Conservation (phyloP, 2,113 vertebrate genomes). For the Clarias magur region DNA sequence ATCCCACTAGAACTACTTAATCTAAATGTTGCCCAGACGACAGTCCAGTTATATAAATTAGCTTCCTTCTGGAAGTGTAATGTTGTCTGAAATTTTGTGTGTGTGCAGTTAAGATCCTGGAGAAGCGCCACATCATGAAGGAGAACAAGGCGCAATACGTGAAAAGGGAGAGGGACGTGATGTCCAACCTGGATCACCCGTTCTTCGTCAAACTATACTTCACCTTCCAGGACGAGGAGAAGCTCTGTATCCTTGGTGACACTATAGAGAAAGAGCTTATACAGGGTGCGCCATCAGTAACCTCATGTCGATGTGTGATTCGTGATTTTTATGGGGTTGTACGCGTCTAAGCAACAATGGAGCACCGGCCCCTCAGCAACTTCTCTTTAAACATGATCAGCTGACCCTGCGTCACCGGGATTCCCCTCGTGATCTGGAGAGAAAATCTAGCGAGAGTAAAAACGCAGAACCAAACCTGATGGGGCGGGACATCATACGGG, state of each 20-base stretch:
- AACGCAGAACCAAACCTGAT: no score
- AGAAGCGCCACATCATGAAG: conserved; percentile 98
- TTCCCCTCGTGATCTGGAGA: no score
- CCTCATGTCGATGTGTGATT: no score
- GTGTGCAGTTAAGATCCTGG: conserved; percentile 93
- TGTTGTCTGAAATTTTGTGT: conserved; percentile 22
- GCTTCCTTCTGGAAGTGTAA: not conserved
- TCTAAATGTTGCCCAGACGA: not conserved
- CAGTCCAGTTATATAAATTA: not conserved
- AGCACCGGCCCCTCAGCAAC: no score
- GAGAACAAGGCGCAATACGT: conserved; percentile 98
- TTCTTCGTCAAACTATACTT: conserved; percentile 99
- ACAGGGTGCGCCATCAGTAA: no score
- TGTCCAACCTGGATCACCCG: conserved; percentile 95
- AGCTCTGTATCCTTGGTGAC: conserved; percentile 92
- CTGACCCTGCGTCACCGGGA: no score
- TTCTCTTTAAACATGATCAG: no score
- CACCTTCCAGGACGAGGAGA: conserved; percentile 99
- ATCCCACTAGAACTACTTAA: not conserved
- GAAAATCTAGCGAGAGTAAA: no score
- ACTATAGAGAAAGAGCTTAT: not conserved
- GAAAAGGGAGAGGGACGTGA: conserved; percentile 94
- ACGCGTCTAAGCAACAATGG: no score
- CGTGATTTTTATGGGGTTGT: no score
- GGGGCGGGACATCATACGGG: no score